Evolutionary conservation across 2,113 vertebrate genomes (phyloP), one percentile per base, ranked within the genome.

Genomic region (Rattus rattus): DNA sequence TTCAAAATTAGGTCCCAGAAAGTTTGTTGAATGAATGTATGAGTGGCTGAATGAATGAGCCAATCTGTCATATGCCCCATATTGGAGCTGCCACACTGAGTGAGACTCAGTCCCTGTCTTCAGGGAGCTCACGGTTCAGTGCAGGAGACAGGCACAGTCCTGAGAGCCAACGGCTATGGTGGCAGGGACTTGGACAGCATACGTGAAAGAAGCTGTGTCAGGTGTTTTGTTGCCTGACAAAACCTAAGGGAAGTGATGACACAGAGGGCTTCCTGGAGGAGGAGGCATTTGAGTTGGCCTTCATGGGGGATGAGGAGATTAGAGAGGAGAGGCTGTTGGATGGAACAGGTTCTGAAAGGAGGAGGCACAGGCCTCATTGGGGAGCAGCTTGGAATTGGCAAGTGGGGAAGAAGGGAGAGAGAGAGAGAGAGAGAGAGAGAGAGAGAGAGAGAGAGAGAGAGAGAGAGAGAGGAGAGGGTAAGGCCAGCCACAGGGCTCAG

Each of bases 251-350:
- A 67, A 67, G n/a, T 86, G 61, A 30, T 19, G 43, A 33, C 10
- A 20, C 11, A 20, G 92, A 80, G 63, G 65, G 14, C 75, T 94
- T 72, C 88, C 80, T 94, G 72, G 83, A 86, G 77, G 49, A 80
- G 70, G 88, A 81, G 28, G n/a, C 75, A n/a, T 76, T 30, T 26
- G 73, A 39, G 13, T 22, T 77, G 94, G 43, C 47, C 59, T 92
- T 88, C 39, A 73, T 54, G 72, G 85, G n/a, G 77, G 88, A 73
- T 28, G 8, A 8, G 30, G 28, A 67, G 49, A 39, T 22, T 9
- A 70, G 52, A 61, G 47, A 47, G 26, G 72, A 67, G 20, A 77
- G 65, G 28, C 65, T 0, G 0, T 70, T 79, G 16, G 24, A 2
- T 6, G 7, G 54, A 65, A 49, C 17, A 77, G 43, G 28, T 30